phyloP scores from a whole-genome alignment of 2,113 vertebrate genomes.

The Phalacrocorax brasilianus region DNA sequence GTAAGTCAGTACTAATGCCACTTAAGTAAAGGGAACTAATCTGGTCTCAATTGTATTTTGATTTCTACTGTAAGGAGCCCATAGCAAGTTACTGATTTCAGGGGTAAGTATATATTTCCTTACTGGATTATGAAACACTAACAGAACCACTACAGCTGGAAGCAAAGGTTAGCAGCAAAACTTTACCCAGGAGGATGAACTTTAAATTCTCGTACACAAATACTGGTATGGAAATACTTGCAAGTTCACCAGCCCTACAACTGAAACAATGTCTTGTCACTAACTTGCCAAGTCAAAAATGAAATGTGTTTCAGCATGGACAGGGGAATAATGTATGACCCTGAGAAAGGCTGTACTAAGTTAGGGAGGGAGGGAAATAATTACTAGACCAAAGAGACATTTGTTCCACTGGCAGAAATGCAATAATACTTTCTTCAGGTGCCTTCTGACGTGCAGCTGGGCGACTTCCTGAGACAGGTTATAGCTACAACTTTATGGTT shows the following conservation, averaged over 20 bases:
- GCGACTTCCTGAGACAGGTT: neutral
- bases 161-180: neutral
- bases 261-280: neutral
- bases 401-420: neutral
- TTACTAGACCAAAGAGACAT: neutral
- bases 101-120: neutral
- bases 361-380: neutral
- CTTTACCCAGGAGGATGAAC: neutral
- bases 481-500: neutral
- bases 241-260: neutral
- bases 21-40: slow-evolving; percentile 32
- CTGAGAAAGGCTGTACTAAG: neutral
- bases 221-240: neutral
- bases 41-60: neutral
- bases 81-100: neutral
- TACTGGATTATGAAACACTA: neutral
- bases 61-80: neutral
- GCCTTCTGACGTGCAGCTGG: neutral
- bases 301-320: neutral
- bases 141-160: neutral
- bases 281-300: neutral
- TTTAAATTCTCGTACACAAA: neutral
- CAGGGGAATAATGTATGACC: neutral
- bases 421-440: neutral
- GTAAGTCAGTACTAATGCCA: neutral